A percentile compares a stretch with the other conserved stretches of the same genome.
Conservation (phyloP, 1,140 invertebrate species). For the Drosophila ananassae region DNA sequence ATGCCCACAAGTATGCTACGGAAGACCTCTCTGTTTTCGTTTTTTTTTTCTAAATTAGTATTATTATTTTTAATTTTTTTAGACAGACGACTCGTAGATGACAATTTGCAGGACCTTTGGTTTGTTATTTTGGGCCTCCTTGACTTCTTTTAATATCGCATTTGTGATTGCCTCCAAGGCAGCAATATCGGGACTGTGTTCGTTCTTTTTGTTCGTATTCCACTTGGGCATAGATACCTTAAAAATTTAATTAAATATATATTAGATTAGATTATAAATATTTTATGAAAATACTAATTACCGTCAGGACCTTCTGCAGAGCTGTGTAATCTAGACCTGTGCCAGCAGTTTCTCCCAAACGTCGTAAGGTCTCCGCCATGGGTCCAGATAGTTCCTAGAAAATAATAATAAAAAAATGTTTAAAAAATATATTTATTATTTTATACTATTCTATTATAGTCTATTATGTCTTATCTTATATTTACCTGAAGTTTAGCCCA, state of each 20-base stretch:
- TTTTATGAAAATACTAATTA: slow-evolving; percentile 53
- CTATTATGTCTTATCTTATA: too few species aligned
- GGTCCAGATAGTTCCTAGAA: slow-evolving; percentile 89
- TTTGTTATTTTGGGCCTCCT: slow-evolving; percentile 83
- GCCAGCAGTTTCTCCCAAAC: slow-evolving; percentile 90
- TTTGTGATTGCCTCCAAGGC: slow-evolving; percentile 89
- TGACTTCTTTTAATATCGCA: slow-evolving; percentile 87
- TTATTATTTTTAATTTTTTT: slow-evolving; percentile 24
- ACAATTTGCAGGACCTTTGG: slow-evolving; percentile 91
- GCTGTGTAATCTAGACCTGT: slow-evolving; percentile 87
- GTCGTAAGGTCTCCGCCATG: slow-evolving; percentile 90
- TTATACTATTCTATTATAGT: too few species aligned
- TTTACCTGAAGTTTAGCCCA: slow-evolving; percentile 88
- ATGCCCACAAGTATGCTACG: slow-evolving; percentile 41
- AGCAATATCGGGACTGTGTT: slow-evolving; percentile 87
- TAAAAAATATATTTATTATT: too few species aligned
- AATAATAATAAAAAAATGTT: too few species aligned
- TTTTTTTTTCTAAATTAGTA: background rate
- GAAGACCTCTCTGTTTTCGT: slow-evolving; percentile 27
- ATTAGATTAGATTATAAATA: background rate
- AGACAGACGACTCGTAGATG: slow-evolving; percentile 92
- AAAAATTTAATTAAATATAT: background rate
- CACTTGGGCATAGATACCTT: slow-evolving; percentile 85
- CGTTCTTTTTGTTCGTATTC: slow-evolving; percentile 83
- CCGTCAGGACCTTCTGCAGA: slow-evolving; percentile 88